phyloP scores from a whole-genome alignment of 2,797 vertebrate genomes.

The Naso thynnoides region DNA sequence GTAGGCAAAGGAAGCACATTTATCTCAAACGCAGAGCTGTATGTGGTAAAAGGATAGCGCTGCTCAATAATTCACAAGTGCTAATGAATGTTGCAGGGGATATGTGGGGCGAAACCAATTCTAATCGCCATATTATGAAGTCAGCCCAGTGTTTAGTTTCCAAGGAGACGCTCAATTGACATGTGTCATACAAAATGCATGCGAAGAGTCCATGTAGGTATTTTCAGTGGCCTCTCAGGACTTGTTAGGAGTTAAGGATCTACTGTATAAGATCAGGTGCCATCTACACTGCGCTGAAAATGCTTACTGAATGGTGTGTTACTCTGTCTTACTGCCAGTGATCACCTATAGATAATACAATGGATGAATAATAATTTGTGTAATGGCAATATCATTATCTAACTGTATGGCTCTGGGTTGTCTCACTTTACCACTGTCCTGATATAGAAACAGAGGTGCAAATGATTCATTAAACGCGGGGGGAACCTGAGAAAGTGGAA shows the following conservation, averaged over 20 bases:
- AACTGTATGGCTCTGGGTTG: slow-evolving; percentile 18
- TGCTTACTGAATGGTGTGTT: slow-evolving; percentile 10
- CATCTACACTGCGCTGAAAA: slow-evolving; percentile 43
- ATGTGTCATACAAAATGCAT: slow-evolving; percentile 89
- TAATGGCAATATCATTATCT: slow-evolving; percentile 12
- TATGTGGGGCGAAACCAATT: slow-evolving; percentile 89
- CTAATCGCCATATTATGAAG: slow-evolving; percentile 90
- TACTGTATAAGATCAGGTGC: slow-evolving; percentile 57
- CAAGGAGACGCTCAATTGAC: slow-evolving; percentile 84
- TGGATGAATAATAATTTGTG: slow-evolving; percentile 12
- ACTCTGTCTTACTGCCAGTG: neutral
- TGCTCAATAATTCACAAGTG: slow-evolving; percentile 91
- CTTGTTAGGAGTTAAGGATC: slow-evolving; percentile 59
- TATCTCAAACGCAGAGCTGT: slow-evolving; percentile 81
- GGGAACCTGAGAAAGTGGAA: slow-evolving; percentile 85
- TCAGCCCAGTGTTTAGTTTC: slow-evolving; percentile 89
- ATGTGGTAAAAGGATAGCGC: slow-evolving; percentile 90
- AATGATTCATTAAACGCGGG: slow-evolving; percentile 79
- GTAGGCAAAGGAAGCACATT: slow-evolving; percentile 84
- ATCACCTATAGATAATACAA: slow-evolving; percentile 1
- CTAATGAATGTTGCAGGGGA: slow-evolving; percentile 94
- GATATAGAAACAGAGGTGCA: slow-evolving; percentile 78
- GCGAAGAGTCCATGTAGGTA: slow-evolving; percentile 63
- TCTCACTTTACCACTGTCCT: slow-evolving; percentile 74
- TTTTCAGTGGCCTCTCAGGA: slow-evolving; percentile 60